These are phyloP conservation scores for Mythimna albipuncta DNA, from an alignment of 2,888 invertebrate species.

Conservation along the genomic window DNA sequence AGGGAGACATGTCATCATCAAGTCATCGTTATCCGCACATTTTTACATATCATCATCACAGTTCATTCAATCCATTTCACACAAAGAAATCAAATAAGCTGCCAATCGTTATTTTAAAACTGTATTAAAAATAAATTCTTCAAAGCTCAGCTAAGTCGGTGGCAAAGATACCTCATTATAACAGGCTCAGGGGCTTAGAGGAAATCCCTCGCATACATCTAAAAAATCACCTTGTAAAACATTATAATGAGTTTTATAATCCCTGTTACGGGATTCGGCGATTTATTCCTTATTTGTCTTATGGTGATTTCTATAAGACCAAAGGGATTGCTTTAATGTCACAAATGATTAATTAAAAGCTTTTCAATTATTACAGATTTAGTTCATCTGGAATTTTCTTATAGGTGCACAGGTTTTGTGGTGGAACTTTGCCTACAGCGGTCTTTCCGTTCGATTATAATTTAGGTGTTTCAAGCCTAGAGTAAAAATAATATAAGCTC, in stretches of 20 bases:
- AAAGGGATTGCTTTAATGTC: neutral
- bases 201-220: conserved; percentile 67
- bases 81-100: conserved; percentile 10
- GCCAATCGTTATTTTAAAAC: conserved; percentile 41
- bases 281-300: conserved; percentile 65
- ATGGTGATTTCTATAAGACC: neutral
- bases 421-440: too few species aligned
- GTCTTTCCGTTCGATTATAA: too few species aligned
- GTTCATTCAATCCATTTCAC: neutral
- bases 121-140: conserved; percentile 47
- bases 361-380: neutral
- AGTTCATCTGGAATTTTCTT: neutral
- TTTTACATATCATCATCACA: neutral
- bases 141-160: conserved; percentile 39
- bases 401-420: too few species aligned
- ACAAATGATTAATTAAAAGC: neutral
- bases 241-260: conserved; percentile 74
- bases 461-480: too few species aligned
- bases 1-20: neutral
- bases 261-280: conserved; percentile 59
- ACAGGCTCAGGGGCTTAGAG: conserved; percentile 65
- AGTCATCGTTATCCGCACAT: neutral
- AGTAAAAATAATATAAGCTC: too few species aligned
- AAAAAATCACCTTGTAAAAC: conserved; percentile 70
- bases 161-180: conserved; percentile 65